These are phyloP conservation scores for Drosophila mercatorum DNA, from an alignment of 2,888 invertebrate species.

Conservation along the genomic window DNA sequence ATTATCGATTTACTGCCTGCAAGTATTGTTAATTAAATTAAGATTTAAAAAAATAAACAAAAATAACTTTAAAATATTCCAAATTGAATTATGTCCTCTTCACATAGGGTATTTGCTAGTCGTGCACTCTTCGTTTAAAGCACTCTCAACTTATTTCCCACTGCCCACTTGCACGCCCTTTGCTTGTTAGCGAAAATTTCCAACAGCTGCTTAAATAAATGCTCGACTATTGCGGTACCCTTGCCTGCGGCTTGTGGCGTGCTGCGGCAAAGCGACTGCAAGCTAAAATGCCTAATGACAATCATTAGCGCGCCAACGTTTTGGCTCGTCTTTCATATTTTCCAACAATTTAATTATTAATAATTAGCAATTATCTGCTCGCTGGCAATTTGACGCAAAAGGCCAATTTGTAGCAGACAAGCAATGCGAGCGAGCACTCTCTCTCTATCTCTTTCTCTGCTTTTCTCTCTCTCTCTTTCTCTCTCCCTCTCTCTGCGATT, in stretches of 20 bases:
- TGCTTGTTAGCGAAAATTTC: constrained; percentile 52
- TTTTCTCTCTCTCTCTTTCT: not conserved
- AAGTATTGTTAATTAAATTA: too few species aligned
- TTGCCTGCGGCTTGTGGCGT: constrained; percentile 17
- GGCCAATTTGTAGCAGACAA: constrained; percentile 23
- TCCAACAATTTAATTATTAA: constrained; percentile 72
- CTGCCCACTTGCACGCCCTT: constrained; percentile 27
- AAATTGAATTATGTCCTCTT: not conserved
- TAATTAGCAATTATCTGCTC: constrained; percentile 69
- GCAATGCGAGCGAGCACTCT: not conserved
- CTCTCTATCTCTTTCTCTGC: not conserved
- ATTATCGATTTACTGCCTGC: too few species aligned
- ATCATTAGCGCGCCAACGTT: constrained; percentile 58
- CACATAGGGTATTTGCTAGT: constrained; percentile 16
- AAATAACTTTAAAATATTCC: not conserved
- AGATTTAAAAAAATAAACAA: too few species aligned
- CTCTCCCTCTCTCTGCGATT: not conserved
- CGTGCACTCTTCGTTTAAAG: accelerated
- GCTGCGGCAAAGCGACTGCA: constrained; percentile 10
- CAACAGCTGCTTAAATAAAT: constrained; percentile 67
- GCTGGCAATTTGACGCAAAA: constrained; percentile 53
- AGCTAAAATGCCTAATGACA: constrained; percentile 52
- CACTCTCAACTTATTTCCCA: not conserved
- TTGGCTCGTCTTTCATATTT: constrained; percentile 52
- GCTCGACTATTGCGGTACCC: constrained; percentile 46